Evolutionary conservation across 2,113 vertebrate species (phyloP).

Genomic region (Grus americana): DNA sequence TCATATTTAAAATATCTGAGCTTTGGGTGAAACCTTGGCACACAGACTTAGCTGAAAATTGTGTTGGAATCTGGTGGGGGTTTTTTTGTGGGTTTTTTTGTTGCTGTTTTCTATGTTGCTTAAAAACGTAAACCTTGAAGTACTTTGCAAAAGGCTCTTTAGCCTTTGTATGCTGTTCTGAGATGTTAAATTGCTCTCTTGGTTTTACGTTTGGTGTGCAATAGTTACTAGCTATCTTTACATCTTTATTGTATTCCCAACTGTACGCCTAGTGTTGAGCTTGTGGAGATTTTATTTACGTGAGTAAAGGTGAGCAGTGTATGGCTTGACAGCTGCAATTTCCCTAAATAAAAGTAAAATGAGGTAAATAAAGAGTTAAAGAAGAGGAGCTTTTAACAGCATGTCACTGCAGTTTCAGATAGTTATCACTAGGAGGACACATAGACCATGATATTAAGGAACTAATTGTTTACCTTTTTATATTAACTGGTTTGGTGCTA

Average conservation of each 20-base stretch:
- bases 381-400: neutral
- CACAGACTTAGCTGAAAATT: neutral
- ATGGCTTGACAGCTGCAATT: neutral
- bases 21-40: neutral
- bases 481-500: neutral
- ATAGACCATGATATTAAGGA: slow-evolving; percentile 46
- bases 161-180: neutral
- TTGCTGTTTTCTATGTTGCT: neutral
- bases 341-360: neutral
- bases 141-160: neutral
- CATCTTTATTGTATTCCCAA: neutral
- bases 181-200: fast-evolving
- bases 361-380: neutral
- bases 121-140: neutral
- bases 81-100: too few relatives aligned
- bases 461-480: neutral
- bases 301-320: neutral
- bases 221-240: neutral
- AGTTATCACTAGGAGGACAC: slow-evolving; percentile 70
- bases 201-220: neutral
- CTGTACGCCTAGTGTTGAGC: neutral
- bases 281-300: neutral
- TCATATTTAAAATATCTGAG: fast-evolving
- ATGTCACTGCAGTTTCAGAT: slow-evolving; percentile 41
- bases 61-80: neutral